Base-by-base conservation (phyloP, 2,113 vertebrate genomes). In the Amia ocellicauda region DNA sequence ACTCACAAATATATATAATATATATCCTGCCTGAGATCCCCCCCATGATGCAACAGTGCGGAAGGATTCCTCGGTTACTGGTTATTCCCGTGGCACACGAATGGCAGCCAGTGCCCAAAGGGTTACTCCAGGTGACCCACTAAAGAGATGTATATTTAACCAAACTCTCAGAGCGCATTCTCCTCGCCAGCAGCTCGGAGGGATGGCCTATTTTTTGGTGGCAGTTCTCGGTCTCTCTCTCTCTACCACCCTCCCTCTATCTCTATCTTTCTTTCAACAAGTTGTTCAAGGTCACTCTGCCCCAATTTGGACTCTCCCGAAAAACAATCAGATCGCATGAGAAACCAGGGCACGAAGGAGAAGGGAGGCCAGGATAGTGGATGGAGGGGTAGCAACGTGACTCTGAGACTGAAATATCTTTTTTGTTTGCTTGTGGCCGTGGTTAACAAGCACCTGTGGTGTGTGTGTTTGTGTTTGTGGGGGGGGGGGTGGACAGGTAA, bases 241-340 rank as follows among this genome's bases (percentile, higher is more conserved):
- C 67, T 69, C 64, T 22, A 3, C 16, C 47, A 71, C 73, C 68
- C 51, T 64, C 67, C 69, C 71, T 69, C 69, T 73, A 75, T 69
- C 63, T 69, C 43, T 62, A 50, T 59, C 40, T 66, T 61, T 71
- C 49, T 49, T 71, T 71, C 75, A 84, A 84, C 81, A 84, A 75
- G 76, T 80, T 81, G 71, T 71, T 79, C 69, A 74, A 82, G 80
- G 85, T 86, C 85, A 84, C 75, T 73, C 71, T 71, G 66, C 70
- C 78, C 84, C 67, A 84, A 41, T 84, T 86, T 68, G 3, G 72
- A 74, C 79, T 84, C 31, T 79, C n/a, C n/a, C n/a, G 31, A 64
- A 80, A 70, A 78, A 83, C 80, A 66, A 73, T 80, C 77, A 26
- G 77, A 78, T 72, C 76, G 78, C 83, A 80, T 83, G 75, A 78